These are phyloP conservation scores for Ovibos moschatus DNA, from an alignment of 2,113 vertebrate species.

Conservation along the genomic window DNA sequence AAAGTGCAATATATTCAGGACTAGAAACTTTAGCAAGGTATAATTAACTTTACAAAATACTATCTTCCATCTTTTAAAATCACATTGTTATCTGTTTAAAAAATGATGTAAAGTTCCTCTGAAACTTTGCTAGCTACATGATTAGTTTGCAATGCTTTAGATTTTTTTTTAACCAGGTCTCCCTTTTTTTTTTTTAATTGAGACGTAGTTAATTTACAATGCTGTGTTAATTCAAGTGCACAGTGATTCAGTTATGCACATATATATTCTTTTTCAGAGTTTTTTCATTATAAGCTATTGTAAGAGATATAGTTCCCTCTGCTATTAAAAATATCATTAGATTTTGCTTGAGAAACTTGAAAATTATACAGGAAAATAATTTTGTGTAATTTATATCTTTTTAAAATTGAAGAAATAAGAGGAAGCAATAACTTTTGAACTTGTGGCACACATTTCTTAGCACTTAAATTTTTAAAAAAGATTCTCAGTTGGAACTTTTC, in stretches of 20 bases:
- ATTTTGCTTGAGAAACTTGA: background rate
- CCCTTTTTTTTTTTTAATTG: background rate
- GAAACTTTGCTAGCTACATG: background rate
- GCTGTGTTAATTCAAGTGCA: background rate
- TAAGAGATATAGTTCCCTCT: background rate
- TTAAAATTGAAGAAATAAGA: background rate
- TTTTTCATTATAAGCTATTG: background rate
- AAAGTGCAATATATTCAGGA: background rate
- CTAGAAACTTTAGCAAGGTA: background rate
- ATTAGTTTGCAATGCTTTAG: background rate
- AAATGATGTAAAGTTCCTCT: background rate
- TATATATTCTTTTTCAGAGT: background rate
- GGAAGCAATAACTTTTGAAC: background rate
- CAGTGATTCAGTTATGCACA: background rate
- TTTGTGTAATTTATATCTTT: background rate
- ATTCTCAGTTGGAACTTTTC: background rate
- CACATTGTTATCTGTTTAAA: background rate
- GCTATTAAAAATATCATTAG: background rate
- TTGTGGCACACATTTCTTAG: background rate
- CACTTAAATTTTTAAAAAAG: background rate
- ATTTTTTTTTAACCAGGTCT: background rate
- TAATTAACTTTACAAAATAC: slow-evolving; percentile 1
- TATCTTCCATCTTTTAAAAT: background rate
- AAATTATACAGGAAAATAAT: slow-evolving; percentile 2
- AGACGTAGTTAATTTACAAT: background rate